phyloP scores from a whole-genome alignment of 2,888 invertebrate species.

The Scaeva pyrastri region DNA sequence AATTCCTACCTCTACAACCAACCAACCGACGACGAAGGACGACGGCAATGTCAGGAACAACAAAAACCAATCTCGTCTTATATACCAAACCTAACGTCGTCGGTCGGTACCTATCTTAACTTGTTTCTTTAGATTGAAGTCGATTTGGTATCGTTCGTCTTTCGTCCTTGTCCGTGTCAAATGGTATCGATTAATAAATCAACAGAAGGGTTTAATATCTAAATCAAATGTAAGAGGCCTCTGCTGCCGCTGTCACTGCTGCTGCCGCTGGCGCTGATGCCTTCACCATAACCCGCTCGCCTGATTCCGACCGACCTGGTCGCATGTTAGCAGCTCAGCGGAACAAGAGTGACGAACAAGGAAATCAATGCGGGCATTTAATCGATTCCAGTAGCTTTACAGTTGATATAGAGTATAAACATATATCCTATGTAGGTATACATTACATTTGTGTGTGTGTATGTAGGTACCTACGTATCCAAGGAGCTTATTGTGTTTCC shows the following conservation, averaged over 20 bases:
- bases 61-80: neutral
- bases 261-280: neutral
- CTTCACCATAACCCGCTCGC: neutral
- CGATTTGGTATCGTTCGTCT: conserved; percentile 21
- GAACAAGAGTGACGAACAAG: conserved; percentile 57
- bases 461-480: conserved; percentile 47
- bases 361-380: conserved; percentile 69
- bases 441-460: no score
- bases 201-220: conserved; percentile 73
- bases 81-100: neutral
- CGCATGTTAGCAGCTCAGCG: conserved; percentile 3
- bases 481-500: conserved; percentile 57
- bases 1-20: neutral
- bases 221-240: conserved; percentile 63
- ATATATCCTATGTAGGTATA: neutral
- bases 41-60: no score
- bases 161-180: conserved; percentile 67
- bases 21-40: no score
- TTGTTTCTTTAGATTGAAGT: conserved; percentile 27
- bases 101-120: conserved; percentile 7
- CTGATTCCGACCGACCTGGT: neutral
- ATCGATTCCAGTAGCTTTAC: conserved; percentile 61
- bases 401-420: neutral
- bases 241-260: neutral
- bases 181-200: conserved; percentile 72